Percentiles rank a stretch among this genome's conserved stretches.
These are phyloP conservation scores for Nephrocerus scutellatus DNA, from an alignment of 2,888 invertebrate species.

Conservation along the genomic window DNA sequence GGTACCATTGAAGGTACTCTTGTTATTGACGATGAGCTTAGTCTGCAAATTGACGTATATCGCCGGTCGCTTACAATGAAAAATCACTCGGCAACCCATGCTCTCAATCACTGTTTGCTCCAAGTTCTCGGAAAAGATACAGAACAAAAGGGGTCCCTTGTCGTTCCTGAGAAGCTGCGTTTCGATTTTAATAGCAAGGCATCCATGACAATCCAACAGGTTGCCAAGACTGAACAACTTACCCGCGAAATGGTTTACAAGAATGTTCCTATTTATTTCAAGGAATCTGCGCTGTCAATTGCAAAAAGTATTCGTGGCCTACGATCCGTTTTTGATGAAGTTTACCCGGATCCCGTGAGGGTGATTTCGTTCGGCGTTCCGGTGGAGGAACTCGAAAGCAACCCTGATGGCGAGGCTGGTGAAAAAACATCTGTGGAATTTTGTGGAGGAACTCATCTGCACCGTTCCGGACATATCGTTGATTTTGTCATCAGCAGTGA, in stretches of 20 bases:
- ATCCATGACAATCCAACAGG: slow-evolving; percentile 82
- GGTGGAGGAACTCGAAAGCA: slow-evolving; percentile 77
- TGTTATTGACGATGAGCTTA: slow-evolving; percentile 76
- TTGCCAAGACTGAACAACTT: slow-evolving; percentile 75
- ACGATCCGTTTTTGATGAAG: slow-evolving; percentile 97
- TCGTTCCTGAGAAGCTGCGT: slow-evolving; percentile 91
- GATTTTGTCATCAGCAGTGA: slow-evolving; percentile 94
- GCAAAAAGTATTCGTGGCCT: slow-evolving; percentile 90
- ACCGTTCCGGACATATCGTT: slow-evolving; percentile 86
- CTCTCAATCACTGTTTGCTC: slow-evolving; percentile 88
- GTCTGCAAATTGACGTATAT: slow-evolving; percentile 72
- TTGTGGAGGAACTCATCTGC: slow-evolving; percentile 96
- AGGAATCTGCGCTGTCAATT: slow-evolving; percentile 70
- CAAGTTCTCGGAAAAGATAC: slow-evolving; percentile 84
- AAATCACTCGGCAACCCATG: slow-evolving; percentile 97
- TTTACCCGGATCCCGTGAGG: slow-evolving; percentile 93
- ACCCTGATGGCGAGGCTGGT: slow-evolving; percentile 75
- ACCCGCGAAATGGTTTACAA: slow-evolving; percentile 68
- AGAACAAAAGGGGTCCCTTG: slow-evolving; percentile 94
- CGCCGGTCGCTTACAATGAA: slow-evolving; percentile 92
- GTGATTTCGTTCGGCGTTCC: slow-evolving; percentile 91
- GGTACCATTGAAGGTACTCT: slow-evolving; percentile 82
- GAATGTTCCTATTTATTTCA: slow-evolving; percentile 79
- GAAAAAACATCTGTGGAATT: slow-evolving; percentile 92
- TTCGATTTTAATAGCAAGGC: slow-evolving; percentile 97